These are phyloP conservation scores for Neoaliturus tenellus DNA, from an alignment of 2,888 invertebrate species.

Conservation along the genomic window DNA sequence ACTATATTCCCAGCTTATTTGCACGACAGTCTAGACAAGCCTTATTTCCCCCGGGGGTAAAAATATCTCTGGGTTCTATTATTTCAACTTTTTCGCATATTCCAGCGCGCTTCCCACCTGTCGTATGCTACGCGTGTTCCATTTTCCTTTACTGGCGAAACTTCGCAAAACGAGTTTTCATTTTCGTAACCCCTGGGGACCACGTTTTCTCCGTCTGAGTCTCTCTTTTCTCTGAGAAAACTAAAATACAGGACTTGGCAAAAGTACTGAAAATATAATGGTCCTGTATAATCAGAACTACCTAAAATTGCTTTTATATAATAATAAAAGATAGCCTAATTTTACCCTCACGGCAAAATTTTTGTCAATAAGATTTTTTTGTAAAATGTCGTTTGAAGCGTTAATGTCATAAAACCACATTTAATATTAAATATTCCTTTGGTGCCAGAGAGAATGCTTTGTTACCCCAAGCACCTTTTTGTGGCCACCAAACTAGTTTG, in stretches of 20 bases:
- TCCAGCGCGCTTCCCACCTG: background rate
- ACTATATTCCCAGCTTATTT: too few relatives aligned
- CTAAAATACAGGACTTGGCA: background rate
- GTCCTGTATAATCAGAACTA: too few relatives aligned
- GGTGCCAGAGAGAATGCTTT: background rate
- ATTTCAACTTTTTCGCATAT: background rate
- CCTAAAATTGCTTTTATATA: too few relatives aligned
- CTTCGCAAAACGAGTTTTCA: conserved; percentile 26
- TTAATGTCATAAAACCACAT: background rate
- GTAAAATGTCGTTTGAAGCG: background rate
- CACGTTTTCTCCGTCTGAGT: background rate
- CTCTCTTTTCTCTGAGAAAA: background rate
- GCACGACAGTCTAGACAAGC: background rate
- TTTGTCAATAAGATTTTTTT: background rate
- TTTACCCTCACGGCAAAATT: too few relatives aligned
- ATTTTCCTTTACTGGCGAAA: background rate
- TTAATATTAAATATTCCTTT: background rate
- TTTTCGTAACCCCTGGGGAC: conserved; percentile 18
- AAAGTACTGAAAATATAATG: background rate
- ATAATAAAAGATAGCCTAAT: too few relatives aligned
- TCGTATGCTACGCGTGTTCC: background rate
- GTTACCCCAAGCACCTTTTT: background rate
- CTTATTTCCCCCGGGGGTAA: conserved; percentile 3
- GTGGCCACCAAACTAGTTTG: background rate
- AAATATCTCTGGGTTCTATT: background rate